phyloP scores from a whole-genome alignment of 2,113 vertebrate genomes.

The Acanthochromis polyacanthus region DNA sequence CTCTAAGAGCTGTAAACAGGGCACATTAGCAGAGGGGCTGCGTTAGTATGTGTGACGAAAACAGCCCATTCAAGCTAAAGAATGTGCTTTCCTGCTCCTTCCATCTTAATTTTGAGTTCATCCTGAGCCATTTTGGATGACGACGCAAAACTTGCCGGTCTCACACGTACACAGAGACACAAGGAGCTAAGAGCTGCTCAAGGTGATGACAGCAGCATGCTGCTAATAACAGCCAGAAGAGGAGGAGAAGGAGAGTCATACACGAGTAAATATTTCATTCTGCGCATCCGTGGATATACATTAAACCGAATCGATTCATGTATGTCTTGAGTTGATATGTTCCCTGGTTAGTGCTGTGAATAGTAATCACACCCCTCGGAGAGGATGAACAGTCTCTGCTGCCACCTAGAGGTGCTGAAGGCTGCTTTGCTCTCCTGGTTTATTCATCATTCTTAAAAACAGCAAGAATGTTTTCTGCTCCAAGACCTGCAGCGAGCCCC shows the following conservation, averaged over 20 bases:
- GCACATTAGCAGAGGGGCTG: neutral
- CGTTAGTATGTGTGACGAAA: neutral
- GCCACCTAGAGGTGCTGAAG: constrained; percentile 64
- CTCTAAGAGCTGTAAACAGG: neutral
- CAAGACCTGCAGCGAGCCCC: constrained; percentile 25
- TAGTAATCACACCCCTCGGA: constrained; percentile 47
- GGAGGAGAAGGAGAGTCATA: constrained; percentile 31
- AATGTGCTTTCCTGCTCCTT: neutral
- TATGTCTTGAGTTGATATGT: constrained; percentile 58
- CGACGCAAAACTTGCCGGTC: constrained; percentile 30
- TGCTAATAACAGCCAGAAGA: constrained; percentile 26
- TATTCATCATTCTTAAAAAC: constrained; percentile 42
- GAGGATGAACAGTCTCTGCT: constrained; percentile 72
- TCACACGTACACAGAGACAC: constrained; percentile 4
- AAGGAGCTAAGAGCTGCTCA: constrained; percentile 21
- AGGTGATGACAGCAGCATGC: constrained; percentile 49
- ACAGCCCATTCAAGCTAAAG: neutral
- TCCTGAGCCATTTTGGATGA: constrained; percentile 50
- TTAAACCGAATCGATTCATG: constrained; percentile 62
- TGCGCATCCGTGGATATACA: constrained; percentile 33
- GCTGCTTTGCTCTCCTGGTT: neutral
- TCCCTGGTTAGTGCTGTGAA: constrained; percentile 66
- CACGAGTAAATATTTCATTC: constrained; percentile 55
- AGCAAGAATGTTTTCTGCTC: constrained; percentile 16
- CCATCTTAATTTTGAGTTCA: constrained; percentile 22